These are phyloP conservation scores for Entelurus aequoreus DNA, from an alignment of 2,113 vertebrate genomes.

Conservation along the genomic window DNA sequence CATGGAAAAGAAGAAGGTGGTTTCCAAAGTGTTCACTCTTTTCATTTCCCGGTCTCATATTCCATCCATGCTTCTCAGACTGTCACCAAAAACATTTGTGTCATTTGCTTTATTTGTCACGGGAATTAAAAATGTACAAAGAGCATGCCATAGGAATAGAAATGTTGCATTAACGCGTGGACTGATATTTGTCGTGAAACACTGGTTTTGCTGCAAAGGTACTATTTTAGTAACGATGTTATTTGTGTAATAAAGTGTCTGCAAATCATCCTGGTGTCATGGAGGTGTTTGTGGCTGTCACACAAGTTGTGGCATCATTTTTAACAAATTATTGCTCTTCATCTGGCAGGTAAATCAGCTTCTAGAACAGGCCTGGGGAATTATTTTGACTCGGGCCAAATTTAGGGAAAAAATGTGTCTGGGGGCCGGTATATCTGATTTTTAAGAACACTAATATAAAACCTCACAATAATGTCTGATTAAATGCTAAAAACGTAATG, in stretches of 20 bases:
- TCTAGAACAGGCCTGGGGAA: too few species aligned
- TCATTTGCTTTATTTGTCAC: background rate
- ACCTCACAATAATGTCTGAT: too few species aligned
- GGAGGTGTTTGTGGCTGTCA: background rate
- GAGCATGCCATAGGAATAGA: conserved; percentile 55
- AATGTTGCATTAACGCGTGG: conserved; percentile 73
- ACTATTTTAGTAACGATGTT: conserved; percentile 99
- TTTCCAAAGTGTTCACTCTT: background rate
- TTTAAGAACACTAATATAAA: too few species aligned
- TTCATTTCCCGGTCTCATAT: background rate
- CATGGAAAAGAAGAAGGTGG: background rate
- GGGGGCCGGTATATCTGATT: too few species aligned
- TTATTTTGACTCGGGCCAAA: too few species aligned
- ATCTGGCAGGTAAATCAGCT: too few species aligned
- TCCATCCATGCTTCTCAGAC: background rate
- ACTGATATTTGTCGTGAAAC: conserved; percentile 86
- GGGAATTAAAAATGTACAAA: conserved; percentile 6
- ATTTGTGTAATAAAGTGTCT: conserved; percentile 99
- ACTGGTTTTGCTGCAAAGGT: conserved; percentile 95
- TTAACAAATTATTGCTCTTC: background rate
- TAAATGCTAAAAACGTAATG: too few species aligned
- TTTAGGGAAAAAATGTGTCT: too few species aligned
- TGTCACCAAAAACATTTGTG: background rate
- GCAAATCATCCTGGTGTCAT: conserved; percentile 79
- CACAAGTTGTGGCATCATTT: background rate